These are phyloP conservation scores for Drosophila heteroneura DNA, from an alignment of 2,888 invertebrate genomes.

Conservation along the genomic window DNA sequence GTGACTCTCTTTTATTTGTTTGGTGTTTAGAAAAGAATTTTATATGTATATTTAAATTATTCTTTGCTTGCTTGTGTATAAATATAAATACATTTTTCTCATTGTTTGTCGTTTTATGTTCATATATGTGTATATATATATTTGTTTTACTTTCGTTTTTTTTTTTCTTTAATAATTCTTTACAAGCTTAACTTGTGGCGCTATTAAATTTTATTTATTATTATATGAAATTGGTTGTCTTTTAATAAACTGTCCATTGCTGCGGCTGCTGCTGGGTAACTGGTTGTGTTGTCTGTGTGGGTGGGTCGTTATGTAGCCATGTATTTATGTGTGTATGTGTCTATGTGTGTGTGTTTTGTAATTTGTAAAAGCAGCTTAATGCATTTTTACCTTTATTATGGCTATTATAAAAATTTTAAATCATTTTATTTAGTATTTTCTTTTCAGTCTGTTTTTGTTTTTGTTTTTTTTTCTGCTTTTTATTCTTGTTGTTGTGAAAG, in stretches of 20 bases:
- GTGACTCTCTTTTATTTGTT: slow-evolving; percentile 52
- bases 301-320: slow-evolving; percentile 10
- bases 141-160: slow-evolving; percentile 1
- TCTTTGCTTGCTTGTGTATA: slow-evolving; percentile 68
- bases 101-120: slow-evolving; percentile 51
- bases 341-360: slow-evolving; percentile 1
- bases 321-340: slow-evolving; percentile 8
- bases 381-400: slow-evolving; percentile 10
- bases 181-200: slow-evolving; percentile 40
- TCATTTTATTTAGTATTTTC: slow-evolving; percentile 54
- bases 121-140: slow-evolving; percentile 13
- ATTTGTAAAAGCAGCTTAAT: slow-evolving; percentile 40
- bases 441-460: slow-evolving; percentile 52
- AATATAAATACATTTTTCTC: slow-evolving; percentile 74
- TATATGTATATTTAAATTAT: slow-evolving; percentile 50
- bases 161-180: slow-evolving; percentile 14
- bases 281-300: slow-evolving; percentile 21
- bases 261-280: slow-evolving; percentile 40
- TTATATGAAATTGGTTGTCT: slow-evolving; percentile 21
- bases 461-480: slow-evolving; percentile 18
- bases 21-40: slow-evolving; percentile 50
- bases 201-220: slow-evolving; percentile 20
- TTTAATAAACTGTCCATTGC: slow-evolving; percentile 35
- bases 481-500: slow-evolving; percentile 26
- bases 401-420: slow-evolving; percentile 54